Evolutionary conservation across 2,888 invertebrate species (phyloP).

Genomic region (Campaea margaritaria): DNA sequence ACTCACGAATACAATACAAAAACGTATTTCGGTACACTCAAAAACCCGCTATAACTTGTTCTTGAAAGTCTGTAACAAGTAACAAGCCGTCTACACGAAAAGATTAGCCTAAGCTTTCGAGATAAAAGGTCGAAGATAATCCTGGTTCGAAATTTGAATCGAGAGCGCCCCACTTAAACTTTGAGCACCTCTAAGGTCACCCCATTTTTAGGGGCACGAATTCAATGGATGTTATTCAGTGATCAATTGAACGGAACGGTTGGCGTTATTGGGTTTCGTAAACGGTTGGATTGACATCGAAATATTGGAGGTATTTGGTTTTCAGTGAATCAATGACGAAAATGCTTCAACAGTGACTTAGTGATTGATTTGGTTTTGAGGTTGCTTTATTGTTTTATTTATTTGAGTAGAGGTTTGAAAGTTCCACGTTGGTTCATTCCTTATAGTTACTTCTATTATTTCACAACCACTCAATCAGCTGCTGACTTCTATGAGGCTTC

Average conservation of each 20-base stretch:
- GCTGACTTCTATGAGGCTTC: too few relatives aligned
- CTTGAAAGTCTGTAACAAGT: slow-evolving; percentile 30
- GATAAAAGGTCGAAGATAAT: slow-evolving; percentile 31
- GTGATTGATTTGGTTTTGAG: too few relatives aligned
- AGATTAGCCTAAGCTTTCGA: slow-evolving; percentile 29
- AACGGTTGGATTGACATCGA: slow-evolving; percentile 19
- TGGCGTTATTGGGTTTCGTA: slow-evolving; percentile 26
- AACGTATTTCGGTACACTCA: neutral
- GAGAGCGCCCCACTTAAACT: slow-evolving; percentile 22
- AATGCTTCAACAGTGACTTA: neutral
- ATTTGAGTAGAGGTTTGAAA: too few relatives aligned
- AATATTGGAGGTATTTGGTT: neutral
- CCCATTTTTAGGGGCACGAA: slow-evolving; percentile 23
- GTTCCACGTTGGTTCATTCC: too few relatives aligned
- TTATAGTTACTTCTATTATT: too few relatives aligned
- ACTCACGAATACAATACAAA: neutral
- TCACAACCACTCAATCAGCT: too few relatives aligned
- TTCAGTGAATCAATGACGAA: neutral
- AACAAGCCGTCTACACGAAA: slow-evolving; percentile 32
- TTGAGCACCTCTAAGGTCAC: slow-evolving; percentile 22
- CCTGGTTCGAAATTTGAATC: slow-evolving; percentile 21
- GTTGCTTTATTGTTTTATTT: too few relatives aligned
- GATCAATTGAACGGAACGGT: slow-evolving; percentile 28
- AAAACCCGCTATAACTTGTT: slow-evolving; percentile 20
- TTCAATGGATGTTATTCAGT: slow-evolving; percentile 27